Evolutionary conservation across 2,113 vertebrate species (phyloP), one percentile per base, ranked within the genome.

Genomic region (Platichthys stellatus): DNA sequence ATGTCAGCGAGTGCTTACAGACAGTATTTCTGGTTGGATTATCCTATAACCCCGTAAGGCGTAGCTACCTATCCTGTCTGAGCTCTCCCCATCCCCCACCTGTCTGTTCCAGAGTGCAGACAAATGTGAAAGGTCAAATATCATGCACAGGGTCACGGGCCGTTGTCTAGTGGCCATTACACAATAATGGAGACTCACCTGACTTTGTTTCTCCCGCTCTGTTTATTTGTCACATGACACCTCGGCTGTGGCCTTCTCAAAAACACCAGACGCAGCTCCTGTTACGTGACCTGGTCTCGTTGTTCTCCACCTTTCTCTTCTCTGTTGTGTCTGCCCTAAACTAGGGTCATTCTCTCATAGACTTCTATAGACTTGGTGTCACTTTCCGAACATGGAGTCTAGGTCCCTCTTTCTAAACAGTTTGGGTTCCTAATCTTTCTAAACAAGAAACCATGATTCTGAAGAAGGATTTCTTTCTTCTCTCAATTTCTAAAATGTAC

Each of bases 171-270:
- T 69, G 49, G 43, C 66, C 60, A 61, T 81, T 73, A 78, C 69
- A 72, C 68, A 38, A 68, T 81, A 80, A 75, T 72, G 53, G 73
- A 84, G 70, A 40, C 70, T 65, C 51, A 64, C 67, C 72, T 72
- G 81, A 84, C 74, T 76, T 56, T 58, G 5, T 70, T 72, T 56
- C 10, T 43, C 67, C 26, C 43, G 35, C 61, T 64, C 31, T 67
- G 78, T 85, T 77, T 81, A 64, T 90, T 84, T 88, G 88, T 90
- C 87, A 93, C 80, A 28, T 85, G 86, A 92, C 78, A 87, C 75
- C 72, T 74, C 57, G 58, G 70, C 73, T 35, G 18, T 56, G 57
- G 47, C 38, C 63, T 21, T 62, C 23, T 82, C 74, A 76, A 53
- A 85, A 72, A 57, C 63, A 20, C 69, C 75, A 65, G 31, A 5